Base-by-base conservation (phyloP, 2,797 vertebrate genomes). In the Sebastes steindachneri region DNA sequence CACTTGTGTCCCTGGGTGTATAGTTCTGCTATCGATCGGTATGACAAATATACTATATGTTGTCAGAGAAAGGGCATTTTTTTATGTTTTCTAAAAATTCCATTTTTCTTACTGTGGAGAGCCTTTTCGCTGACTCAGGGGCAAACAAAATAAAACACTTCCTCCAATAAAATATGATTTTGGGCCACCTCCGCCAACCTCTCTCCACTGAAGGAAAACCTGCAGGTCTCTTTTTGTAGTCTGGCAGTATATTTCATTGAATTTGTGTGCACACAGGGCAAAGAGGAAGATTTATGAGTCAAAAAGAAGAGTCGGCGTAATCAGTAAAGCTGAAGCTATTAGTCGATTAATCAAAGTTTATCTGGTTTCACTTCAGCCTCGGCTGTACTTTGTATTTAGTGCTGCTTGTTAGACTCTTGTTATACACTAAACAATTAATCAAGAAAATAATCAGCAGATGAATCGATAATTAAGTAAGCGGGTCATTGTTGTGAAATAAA, bases 121-220 rank as follows among this genome's bases (percentile, higher is more conserved):
- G 31, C 7, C 35, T 77, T 75, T 75, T 57, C 82, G 68, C 73
- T 87, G 86, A 88, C 63, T 86, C 78, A 66, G 41, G n/a, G n/a
- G 15, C 35, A 76, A 69, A 80, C 17, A 15, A 8, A 74, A 73
- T 26, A 48, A 58, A 26, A 64, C 14, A 25, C 15, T 33, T 53
- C 15, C 19, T 37, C 60, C 8, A 54, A 57, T 70, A 66, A 55
- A 80, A 79, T 59, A 69, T 31, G 48, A 28, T 15, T 68, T 53
- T 11, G 4, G n/a, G 58, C 12, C 7, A 19, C 57, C 10, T 7
- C 35, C 33, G 29, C 12, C 66, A 45, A 55, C 33, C 37, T 58
- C 10, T 54, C 10, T 54, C 33, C 62, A 48, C 29, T 76, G 10
- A 55, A 65, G 6, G 1, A n/a, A 67, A 55, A n/a, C 2, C 35